A percentile compares a stretch with the other conserved stretches of the same genome.
phyloP scores from a whole-genome alignment of 2,797 vertebrate species.

The Spea hammondii region DNA sequence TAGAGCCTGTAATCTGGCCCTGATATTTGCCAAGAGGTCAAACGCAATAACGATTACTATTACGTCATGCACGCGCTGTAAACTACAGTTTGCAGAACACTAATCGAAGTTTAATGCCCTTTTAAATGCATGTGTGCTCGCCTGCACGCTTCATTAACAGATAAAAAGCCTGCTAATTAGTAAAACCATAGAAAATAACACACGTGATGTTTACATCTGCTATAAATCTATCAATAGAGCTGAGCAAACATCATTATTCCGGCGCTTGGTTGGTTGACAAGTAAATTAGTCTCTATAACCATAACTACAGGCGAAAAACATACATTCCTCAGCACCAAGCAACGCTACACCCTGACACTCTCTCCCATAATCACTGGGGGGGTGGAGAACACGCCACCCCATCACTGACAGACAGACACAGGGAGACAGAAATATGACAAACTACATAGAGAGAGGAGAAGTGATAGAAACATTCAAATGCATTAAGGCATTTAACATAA shows the following conservation, averaged over 20 bases:
- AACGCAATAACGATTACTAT: background rate
- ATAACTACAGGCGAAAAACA: background rate
- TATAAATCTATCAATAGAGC: background rate
- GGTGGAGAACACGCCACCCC: too few relatives aligned
- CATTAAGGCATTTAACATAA: too few relatives aligned
- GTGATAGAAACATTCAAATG: too few relatives aligned
- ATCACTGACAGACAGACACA: too few relatives aligned
- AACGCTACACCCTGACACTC: too few relatives aligned
- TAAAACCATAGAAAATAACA: background rate
- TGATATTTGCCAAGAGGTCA: too few relatives aligned
- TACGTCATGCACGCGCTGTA: background rate
- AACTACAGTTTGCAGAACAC: background rate
- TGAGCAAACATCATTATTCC: background rate
- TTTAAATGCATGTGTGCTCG: background rate
- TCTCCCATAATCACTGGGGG: too few relatives aligned
- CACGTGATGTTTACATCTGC: background rate
- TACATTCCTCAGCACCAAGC: background rate
- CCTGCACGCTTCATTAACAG: slow-evolving; percentile 8
- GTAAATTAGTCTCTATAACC: slow-evolving; percentile 12
- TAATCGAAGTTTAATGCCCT: background rate
- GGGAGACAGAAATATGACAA: too few relatives aligned
- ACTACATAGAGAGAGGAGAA: too few relatives aligned
- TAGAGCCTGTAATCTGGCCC: too few relatives aligned
- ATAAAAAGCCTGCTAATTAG: slow-evolving; percentile 8
- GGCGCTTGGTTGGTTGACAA: slow-evolving; percentile 10